Percentiles rank a stretch among this genome's conserved stretches.
Evolutionary conservation across 2,797 vertebrate species (phyloP).

Genomic region (Cephalopachus bancanus): DNA sequence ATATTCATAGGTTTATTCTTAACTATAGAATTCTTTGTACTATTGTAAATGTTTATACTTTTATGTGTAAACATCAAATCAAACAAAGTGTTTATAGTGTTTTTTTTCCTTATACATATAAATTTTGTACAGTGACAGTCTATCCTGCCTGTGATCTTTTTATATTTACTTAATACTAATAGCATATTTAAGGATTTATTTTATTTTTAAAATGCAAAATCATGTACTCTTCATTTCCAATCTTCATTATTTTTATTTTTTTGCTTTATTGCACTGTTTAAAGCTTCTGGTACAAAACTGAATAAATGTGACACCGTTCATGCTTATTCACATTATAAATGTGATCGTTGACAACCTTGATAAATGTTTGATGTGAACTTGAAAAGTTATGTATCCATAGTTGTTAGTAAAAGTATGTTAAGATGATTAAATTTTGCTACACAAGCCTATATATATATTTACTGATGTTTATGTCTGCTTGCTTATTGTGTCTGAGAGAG

Average conservation of each 20-base stretch:
- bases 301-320: background rate
- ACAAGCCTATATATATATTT: background rate
- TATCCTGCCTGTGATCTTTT: background rate
- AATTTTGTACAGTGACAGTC: background rate
- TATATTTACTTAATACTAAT: background rate
- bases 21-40: background rate
- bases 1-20: background rate
- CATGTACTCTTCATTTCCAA: background rate
- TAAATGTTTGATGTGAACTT: background rate
- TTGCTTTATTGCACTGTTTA: background rate
- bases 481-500: background rate
- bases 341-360: background rate
- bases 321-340: no score
- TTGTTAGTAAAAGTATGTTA: background rate
- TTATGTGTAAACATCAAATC: background rate
- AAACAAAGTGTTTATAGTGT: background rate
- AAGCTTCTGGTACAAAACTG: background rate
- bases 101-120: conserved; percentile 16
- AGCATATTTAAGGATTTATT: background rate
- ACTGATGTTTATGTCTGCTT: background rate
- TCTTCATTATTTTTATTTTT: background rate
- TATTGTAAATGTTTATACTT: background rate
- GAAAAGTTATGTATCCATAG: background rate
- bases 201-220: conserved; percentile 44
- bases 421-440: background rate